Evolutionary conservation across 2,113 vertebrate species (phyloP).

Genomic region (Ictalurus punctatus): DNA sequence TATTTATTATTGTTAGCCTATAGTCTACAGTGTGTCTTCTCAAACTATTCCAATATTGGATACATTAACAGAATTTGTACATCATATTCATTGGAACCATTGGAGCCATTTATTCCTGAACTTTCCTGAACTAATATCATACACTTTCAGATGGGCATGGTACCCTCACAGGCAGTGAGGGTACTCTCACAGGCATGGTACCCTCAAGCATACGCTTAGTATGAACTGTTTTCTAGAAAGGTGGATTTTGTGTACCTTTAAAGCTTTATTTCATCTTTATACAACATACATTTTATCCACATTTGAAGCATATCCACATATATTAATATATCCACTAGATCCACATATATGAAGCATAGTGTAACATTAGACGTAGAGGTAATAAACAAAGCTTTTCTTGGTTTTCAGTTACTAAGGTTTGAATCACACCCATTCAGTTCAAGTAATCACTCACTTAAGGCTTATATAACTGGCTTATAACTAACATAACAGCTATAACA

Average conservation of each 20-base stretch:
- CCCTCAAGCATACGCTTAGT: not conserved
- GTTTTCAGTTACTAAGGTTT: not conserved
- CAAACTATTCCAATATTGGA: not conserved
- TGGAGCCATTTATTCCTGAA: not conserved
- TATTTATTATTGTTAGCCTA: not conserved
- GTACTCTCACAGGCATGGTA: no score
- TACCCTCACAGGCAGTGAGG: no score
- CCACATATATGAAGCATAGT: no score
- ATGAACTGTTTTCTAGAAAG: no score
- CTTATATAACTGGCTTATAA: not conserved
- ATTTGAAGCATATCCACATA: no score
- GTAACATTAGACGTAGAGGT: no score
- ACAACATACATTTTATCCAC: not conserved
- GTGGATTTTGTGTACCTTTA: no score
- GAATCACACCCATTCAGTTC: not conserved
- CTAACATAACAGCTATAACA: not conserved
- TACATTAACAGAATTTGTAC: not conserved
- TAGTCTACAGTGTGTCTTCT: not conserved
- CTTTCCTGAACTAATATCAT: no score
- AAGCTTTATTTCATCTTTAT: not conserved
- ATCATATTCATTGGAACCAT: not conserved
- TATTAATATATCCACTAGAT: no score
- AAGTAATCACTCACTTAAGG: not conserved
- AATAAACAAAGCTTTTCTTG: not conserved
- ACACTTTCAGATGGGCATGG: no score